Evolutionary conservation across 2,888 invertebrate genomes (phyloP).

Genomic region (Stomorhina lunata): DNA sequence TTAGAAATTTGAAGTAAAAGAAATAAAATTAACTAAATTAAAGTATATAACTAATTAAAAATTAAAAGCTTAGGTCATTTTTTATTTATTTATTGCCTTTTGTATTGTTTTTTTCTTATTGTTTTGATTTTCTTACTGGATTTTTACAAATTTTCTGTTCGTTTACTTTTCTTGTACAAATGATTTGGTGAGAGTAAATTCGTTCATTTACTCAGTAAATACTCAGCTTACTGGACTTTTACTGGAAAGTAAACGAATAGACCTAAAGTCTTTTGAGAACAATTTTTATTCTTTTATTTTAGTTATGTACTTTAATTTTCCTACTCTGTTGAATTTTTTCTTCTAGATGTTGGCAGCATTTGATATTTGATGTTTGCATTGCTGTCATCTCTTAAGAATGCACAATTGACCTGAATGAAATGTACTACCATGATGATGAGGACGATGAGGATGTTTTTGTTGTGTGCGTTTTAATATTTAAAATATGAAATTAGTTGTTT

Average conservation of each 20-base stretch:
- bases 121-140: background rate
- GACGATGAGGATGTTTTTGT: background rate
- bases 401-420: slow-evolving; percentile 60
- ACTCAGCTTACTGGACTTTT: no score
- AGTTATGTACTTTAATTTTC: background rate
- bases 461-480: slow-evolving; percentile 7
- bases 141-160: no score
- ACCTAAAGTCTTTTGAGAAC: slow-evolving; percentile 33
- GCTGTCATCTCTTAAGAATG: slow-evolving; percentile 55
- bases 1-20: no score
- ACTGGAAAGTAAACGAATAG: no score
- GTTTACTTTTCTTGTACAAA: no score
- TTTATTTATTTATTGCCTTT: no score
- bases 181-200: no score
- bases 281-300: background rate
- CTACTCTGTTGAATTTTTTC: background rate
- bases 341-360: slow-evolving; percentile 50
- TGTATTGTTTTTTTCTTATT: background rate
- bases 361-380: slow-evolving; percentile 50
- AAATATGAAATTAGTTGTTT: slow-evolving; percentile 36
- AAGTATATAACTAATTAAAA: no score
- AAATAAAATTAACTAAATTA: no score
- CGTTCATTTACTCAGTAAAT: no score
- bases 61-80: no score
- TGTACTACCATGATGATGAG: background rate